Evolutionary conservation across 2,888 invertebrate species (phyloP).

Genomic region (Fragum whitleyi): DNA sequence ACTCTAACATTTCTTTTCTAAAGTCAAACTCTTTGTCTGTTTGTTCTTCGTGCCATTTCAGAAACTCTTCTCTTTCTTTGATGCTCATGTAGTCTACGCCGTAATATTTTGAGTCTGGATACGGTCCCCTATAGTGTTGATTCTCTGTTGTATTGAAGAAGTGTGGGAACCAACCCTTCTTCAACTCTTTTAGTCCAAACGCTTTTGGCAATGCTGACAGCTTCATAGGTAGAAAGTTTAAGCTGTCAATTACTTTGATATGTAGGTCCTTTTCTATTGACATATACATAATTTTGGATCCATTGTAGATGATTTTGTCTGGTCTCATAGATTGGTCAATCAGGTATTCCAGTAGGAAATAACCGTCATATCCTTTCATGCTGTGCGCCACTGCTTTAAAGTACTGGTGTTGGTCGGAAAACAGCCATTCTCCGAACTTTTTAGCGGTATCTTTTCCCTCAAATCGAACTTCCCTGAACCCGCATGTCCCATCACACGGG

Average conservation of each 20-base stretch:
- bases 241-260: constrained; percentile 31
- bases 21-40: constrained; percentile 48
- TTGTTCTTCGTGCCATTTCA: constrained; percentile 34
- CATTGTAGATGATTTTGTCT: constrained; percentile 44
- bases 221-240: constrained; percentile 59
- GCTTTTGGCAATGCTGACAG: constrained; percentile 50
- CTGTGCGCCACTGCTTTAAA: constrained; percentile 54
- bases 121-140: constrained; percentile 43
- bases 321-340: constrained; percentile 50
- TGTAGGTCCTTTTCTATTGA: constrained; percentile 26
- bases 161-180: constrained; percentile 34
- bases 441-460: constrained; percentile 37
- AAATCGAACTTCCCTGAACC: constrained; percentile 51
- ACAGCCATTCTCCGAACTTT: constrained; percentile 53
- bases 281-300: constrained; percentile 59
- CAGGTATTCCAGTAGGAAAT: constrained; percentile 56
- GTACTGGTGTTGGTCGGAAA: constrained; percentile 37
- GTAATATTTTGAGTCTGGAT: constrained; percentile 30
- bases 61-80: constrained; percentile 39
- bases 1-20: constrained; percentile 51
- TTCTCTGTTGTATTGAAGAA: constrained; percentile 57
- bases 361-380: constrained; percentile 55
- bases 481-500: constrained; percentile 54
- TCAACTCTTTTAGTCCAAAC: constrained; percentile 45
- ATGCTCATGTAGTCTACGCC: constrained; percentile 37